These are phyloP conservation scores for Gibbula magus DNA, from an alignment of 2,888 invertebrate genomes.

Conservation along the genomic window DNA sequence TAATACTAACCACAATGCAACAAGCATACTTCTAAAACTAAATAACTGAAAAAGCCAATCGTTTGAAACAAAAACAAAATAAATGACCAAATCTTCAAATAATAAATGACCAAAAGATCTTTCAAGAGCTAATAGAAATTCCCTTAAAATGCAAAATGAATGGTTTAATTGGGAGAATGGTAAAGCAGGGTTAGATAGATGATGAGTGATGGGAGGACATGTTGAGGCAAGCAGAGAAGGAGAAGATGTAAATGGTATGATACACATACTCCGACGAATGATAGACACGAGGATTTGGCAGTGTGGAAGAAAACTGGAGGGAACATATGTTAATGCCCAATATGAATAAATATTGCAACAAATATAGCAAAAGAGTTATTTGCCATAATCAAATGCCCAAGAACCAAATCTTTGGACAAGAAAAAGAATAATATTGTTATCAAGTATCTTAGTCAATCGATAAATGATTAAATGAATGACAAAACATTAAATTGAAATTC, in stretches of 20 bases:
- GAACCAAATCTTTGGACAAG: too few relatives aligned
- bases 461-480: too few relatives aligned
- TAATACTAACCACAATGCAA: too few relatives aligned
- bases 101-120: neutral
- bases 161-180: neutral
- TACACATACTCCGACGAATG: too few relatives aligned
- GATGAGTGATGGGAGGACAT: neutral
- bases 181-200: neutral
- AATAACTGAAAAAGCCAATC: neutral
- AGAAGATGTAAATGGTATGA: too few relatives aligned
- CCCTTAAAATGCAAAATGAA: neutral
- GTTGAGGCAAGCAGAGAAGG: neutral
- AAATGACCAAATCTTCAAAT: neutral
- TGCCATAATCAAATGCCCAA: too few relatives aligned
- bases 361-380: too few relatives aligned
- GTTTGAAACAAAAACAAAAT: conserved; percentile 8
- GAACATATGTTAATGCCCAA: neutral
- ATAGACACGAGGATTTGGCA: neutral
- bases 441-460: too few relatives aligned
- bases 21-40: too few relatives aligned
- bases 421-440: too few relatives aligned
- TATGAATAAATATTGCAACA: too few relatives aligned
- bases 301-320: neutral
- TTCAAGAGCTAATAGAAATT: neutral
- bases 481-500: too few relatives aligned